Percentiles rank a stretch among this genome's conserved stretches.
phyloP scores from a whole-genome alignment of 2,113 vertebrate genomes.

The Spermophilus dauricus region DNA sequence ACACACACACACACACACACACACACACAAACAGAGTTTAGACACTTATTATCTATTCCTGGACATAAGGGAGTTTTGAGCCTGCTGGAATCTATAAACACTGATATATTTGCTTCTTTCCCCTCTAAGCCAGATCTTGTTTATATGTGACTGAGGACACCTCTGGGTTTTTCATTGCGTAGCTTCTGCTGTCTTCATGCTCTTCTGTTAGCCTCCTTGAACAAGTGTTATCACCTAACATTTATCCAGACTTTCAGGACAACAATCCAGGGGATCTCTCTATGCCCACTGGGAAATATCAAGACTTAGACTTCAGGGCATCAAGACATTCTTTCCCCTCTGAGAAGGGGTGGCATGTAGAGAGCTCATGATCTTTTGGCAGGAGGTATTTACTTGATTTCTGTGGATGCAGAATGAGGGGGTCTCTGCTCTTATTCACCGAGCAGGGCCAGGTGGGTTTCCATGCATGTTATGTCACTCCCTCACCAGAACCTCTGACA shows the following conservation, averaged over 20 bases:
- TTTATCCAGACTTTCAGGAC: background rate
- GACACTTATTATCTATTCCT: background rate
- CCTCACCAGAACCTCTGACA: background rate
- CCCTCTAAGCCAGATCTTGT: background rate
- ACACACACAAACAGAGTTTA: no score
- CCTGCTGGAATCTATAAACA: background rate
- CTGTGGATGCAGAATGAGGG: background rate
- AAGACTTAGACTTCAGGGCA: background rate
- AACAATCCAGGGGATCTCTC: background rate
- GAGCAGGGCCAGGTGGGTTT: background rate
- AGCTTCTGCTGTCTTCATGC: background rate
- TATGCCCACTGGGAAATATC: background rate
- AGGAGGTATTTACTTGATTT: background rate
- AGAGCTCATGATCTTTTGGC: background rate
- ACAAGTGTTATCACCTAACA: background rate
- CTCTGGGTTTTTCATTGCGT: background rate
- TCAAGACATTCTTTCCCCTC: background rate
- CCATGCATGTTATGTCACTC: background rate
- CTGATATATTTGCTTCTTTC: background rate
- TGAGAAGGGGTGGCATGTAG: background rate
- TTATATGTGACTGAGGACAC: slow-evolving; percentile 16
- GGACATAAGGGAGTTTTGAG: background rate
- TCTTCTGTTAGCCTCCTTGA: background rate
- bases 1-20: no score
- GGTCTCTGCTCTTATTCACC: background rate